These are phyloP conservation scores for Anoplius nigerrimus DNA, from an alignment of 2,888 invertebrate genomes.

Conservation along the genomic window DNA sequence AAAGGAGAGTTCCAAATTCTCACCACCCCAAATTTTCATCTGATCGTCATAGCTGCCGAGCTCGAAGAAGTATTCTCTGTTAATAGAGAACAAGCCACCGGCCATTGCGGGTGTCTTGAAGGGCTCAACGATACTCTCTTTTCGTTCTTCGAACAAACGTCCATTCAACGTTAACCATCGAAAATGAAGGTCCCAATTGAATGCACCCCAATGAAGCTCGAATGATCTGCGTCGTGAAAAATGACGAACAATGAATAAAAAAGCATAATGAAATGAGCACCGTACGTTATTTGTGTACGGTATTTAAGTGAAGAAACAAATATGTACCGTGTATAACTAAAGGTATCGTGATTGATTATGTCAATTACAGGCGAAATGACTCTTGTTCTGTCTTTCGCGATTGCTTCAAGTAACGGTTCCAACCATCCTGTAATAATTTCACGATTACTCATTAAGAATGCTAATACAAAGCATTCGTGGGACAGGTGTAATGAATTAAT, in stretches of 20 bases:
- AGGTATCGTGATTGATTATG: slow-evolving; percentile 96
- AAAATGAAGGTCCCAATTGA: slow-evolving; percentile 98
- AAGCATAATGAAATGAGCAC: background rate
- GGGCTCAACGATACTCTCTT: slow-evolving; percentile 81
- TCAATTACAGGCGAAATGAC: slow-evolving; percentile 92
- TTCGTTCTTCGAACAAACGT: slow-evolving; percentile 80
- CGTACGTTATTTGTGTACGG: background rate
- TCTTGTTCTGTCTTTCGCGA: slow-evolving; percentile 79
- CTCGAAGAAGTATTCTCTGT: slow-evolving; percentile 90
- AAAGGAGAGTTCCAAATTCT: slow-evolving; percentile 98
- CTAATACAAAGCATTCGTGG: background rate
- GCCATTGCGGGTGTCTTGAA: slow-evolving; percentile 94
- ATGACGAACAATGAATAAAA: background rate
- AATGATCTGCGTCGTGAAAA: slow-evolving; percentile 82
- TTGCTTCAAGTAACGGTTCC: slow-evolving; percentile 83
- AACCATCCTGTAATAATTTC: slow-evolving; percentile 80
- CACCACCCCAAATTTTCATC: slow-evolving; percentile 97
- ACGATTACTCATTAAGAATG: background rate
- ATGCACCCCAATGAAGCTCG: slow-evolving; percentile 98
- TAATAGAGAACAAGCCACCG: slow-evolving; percentile 94
- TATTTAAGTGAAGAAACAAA: background rate
- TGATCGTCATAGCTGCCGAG: slow-evolving; percentile 85
- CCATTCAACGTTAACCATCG: slow-evolving; percentile 88
- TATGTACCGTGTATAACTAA: slow-evolving; percentile 84
- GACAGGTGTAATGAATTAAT: slow-evolving; percentile 1